Percentiles rank a stretch among this genome's conserved stretches.
phyloP scores from a whole-genome alignment of 2,888 invertebrate species.

The Campoplex nolae region DNA sequence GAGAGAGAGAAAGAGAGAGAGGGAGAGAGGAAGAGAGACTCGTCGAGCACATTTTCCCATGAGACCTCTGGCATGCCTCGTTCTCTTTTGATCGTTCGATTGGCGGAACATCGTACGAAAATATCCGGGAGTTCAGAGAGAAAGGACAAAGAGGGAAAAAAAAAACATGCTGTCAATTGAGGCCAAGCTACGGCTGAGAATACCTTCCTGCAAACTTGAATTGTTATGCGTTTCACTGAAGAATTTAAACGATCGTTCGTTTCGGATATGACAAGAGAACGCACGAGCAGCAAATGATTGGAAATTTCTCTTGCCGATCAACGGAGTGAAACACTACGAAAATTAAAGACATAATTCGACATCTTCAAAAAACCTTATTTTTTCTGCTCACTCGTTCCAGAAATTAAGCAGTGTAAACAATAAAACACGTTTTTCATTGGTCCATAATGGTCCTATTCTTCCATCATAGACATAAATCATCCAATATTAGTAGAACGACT shows the following conservation, averaged over 20 bases:
- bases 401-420: too few species aligned
- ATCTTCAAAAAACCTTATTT: background rate
- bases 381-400: background rate
- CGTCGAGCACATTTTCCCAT: slow-evolving; percentile 56
- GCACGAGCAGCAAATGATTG: slow-evolving; percentile 12
- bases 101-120: slow-evolving; percentile 60
- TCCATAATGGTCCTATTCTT: too few species aligned
- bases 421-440: too few species aligned
- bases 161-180: slow-evolving; percentile 33
- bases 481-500: too few species aligned
- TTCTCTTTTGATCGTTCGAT: slow-evolving; percentile 50
- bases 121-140: slow-evolving; percentile 14
- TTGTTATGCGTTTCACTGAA: slow-evolving; percentile 49
- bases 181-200: slow-evolving; percentile 36
- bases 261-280: slow-evolving; percentile 49
- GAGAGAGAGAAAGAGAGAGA: slow-evolving; percentile 44
- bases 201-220: slow-evolving; percentile 50
- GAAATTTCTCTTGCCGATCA: slow-evolving; percentile 14
- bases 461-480: too few species aligned
- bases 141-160: slow-evolving; percentile 15
- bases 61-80: slow-evolving; percentile 48
- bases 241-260: slow-evolving; percentile 58
- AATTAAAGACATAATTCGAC: background rate
- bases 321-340: background rate
- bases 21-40: slow-evolving; percentile 38